Evolutionary conservation across 2,888 invertebrate species (phyloP), one percentile per base, ranked within the genome.

Genomic region (Litoditis marina): DNA sequence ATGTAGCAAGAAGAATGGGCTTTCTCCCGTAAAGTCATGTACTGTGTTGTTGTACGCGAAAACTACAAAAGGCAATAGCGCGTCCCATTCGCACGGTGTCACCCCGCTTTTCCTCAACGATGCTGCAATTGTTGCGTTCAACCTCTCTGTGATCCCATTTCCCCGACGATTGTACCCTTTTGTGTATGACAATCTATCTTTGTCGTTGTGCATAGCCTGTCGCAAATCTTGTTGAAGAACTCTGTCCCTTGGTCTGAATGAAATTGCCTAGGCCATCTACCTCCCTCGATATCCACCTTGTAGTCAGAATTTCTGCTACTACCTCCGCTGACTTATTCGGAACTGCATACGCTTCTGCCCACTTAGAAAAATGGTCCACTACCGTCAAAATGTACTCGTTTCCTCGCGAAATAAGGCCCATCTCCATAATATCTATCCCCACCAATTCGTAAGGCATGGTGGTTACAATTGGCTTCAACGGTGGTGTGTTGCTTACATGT

Each of bases 61-160:
- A n/a, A 67, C 49, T 1, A 53, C 63, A 27, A 44, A 64, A 13
- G 64, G 65, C 22, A 73, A 22, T 25, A 42, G 32, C 31, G 59
- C 44, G 39, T 69, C 69, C 73, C 73, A 73, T n/a, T 66, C 63
- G 16, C 19, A 31, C 13, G 54, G 46, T 0, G 55, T 30, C 7
- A 32, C 31, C 4, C 36, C 19, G 0, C 13, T 62, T 34, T 68
- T 73, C 31, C 59, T 63, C 19, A 74, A 27, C 4, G 62, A 49
- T 2, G 42, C 46, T 25, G 46, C 25, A 4, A 74, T 39, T 0
- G 68, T 68, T 52, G 54, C n/a, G 25, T 66, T 64, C 42, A 64
- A 60, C 19, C 69, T 58, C 46, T 74, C 73, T 1, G 63, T 52
- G 1, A 30, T 32, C 16, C 74, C 74, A 56, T 74, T 74, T 27